phyloP scores from a whole-genome alignment of 64 coral and sea anemone species.

The Stichodactyla mertensii region DNA sequence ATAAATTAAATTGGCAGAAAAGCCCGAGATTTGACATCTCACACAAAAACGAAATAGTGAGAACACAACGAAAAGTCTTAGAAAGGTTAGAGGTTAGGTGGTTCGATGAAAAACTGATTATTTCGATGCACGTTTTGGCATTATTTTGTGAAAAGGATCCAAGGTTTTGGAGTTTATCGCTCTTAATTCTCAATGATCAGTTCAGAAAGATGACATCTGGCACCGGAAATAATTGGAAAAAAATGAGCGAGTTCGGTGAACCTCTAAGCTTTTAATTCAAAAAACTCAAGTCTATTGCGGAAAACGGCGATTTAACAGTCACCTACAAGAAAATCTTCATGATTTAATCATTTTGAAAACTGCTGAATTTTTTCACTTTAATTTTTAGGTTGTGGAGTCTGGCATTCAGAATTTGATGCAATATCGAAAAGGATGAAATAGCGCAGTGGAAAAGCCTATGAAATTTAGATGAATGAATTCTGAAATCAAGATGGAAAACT shows the following conservation, averaged over 20 bases:
- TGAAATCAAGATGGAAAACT: background rate
- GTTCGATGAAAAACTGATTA: background rate
- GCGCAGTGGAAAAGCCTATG: too few species aligned
- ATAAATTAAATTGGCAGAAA: too few species aligned
- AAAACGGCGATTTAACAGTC: background rate
- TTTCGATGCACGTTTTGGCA: background rate
- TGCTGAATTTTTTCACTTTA: background rate
- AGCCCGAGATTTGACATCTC: too few species aligned
- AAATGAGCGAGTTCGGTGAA: background rate
- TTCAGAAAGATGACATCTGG: background rate
- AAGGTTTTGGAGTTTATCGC: background rate
- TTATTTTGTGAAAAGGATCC: background rate
- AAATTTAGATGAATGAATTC: too few species aligned
- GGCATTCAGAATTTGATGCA: too few species aligned
- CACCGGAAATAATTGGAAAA: slow-evolving; percentile 2
- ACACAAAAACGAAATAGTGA: too few species aligned
- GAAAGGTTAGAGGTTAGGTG: too few species aligned
- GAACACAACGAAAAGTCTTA: too few species aligned
- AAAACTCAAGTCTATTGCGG: background rate
- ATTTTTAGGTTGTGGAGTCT: background rate
- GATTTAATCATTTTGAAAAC: background rate
- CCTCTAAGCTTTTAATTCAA: background rate
- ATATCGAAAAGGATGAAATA: too few species aligned
- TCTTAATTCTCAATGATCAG: background rate
- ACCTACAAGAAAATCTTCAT: background rate